Base-by-base conservation (phyloP, 1,140 invertebrate genomes). In the Drosophila equinoxialis region DNA sequence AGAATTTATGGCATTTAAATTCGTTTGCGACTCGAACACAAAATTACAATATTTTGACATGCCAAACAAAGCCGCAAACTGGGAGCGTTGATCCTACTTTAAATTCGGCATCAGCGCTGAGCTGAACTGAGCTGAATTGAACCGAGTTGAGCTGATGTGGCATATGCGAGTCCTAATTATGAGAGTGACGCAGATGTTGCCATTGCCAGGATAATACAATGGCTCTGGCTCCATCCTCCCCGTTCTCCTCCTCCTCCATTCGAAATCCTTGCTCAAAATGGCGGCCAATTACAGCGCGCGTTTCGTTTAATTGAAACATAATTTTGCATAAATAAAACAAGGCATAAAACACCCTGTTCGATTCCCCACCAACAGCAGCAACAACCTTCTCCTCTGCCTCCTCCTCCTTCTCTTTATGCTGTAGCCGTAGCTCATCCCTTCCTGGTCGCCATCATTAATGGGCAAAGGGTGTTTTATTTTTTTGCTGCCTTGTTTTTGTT, bases 271-370 rank as follows among this genome's bases (percentile, higher is more conserved):
- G 17, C 54, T 26, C 72, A 73, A 73, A 90, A 87, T 90, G 68
- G 60, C 68, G 79, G 70, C 75, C 81, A 90, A 90, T 90, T 85
- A 90, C 85, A 72, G 51, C 35, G 72, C 81, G 75, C 82, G 81
- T 81, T 90, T 62, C 74, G 71, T 85, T 90, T 90, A 91, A 91
- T 91, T 91, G 89, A 91, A 91, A 91, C 89, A 91, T 91, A 91
- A 91, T 91, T 91, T 91, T 89, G 84, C 84, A 89, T 89, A 89
- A 89, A 89, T 89, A 89, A 89, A 89, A 90, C 84, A 78, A 84
- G 69, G 89, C 84, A 91, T 90, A 82, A 90, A 90, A 89, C 87
- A 90, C 83, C 80, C 80, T 90, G 77, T 81, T 81, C 69, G 60
- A 84, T 84, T 11, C 37, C 37, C 37, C 37, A 39, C 37, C 37